Conservation (phyloP, 1,140 invertebrate species). For the Camponotus vicinus region DNA sequence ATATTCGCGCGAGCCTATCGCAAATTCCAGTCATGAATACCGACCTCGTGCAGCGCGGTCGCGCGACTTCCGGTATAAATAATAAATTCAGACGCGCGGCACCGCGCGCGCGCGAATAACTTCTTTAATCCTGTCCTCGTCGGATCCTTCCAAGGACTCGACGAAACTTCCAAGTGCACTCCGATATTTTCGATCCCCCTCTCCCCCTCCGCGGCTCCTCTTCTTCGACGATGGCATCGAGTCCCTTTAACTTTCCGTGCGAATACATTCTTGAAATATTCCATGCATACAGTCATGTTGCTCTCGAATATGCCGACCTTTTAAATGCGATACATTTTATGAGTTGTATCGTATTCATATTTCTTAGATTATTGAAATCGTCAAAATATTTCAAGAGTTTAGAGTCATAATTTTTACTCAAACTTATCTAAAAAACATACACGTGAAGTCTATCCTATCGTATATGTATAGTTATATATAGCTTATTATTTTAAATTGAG, state of each 20-base stretch:
- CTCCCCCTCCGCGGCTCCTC: too few relatives aligned
- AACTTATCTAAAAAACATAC: conserved; percentile 2
- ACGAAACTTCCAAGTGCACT: conserved; percentile 69
- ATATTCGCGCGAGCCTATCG: conserved; percentile 66
- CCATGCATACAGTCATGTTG: conserved; percentile 1
- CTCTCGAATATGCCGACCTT: conserved; percentile 16
- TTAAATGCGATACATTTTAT: conserved; percentile 27
- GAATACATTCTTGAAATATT: conserved; percentile 35
- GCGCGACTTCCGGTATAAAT: conserved; percentile 65
- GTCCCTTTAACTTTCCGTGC: conserved; percentile 40
- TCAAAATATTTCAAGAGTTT: conserved; percentile 12
- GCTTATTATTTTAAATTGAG: background rate
- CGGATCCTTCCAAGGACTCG: conserved; percentile 12
- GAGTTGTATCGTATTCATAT: conserved; percentile 8
- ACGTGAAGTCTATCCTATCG: background rate
- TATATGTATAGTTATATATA: background rate
- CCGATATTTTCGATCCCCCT: conserved; percentile 34
- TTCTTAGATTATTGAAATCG: conserved; percentile 29
- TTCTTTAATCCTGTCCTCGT: conserved; percentile 69
- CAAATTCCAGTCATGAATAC: conserved; percentile 68
- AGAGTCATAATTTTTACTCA: background rate
- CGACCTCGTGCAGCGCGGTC: conserved; percentile 51
- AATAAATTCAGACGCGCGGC: conserved; percentile 71
- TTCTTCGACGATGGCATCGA: background rate
- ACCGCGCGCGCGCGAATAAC: conserved; percentile 69